These are phyloP conservation scores for Reticulitermes lucifugus DNA, from an alignment of 2,888 invertebrate genomes.

Conservation along the genomic window DNA sequence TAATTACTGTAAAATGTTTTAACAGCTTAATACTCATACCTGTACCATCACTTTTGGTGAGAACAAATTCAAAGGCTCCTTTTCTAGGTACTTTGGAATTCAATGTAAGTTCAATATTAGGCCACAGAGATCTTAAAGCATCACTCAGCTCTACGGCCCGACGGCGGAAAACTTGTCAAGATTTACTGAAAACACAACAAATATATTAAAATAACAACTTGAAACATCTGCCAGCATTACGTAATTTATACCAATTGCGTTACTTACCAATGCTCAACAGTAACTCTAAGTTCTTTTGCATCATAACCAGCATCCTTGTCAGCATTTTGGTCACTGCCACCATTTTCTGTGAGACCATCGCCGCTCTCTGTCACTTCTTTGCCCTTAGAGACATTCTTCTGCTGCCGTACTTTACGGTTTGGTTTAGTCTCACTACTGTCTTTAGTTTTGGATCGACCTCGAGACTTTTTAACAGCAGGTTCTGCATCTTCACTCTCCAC, in stretches of 20 bases:
- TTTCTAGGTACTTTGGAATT: conserved; percentile 52
- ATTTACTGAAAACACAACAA: conserved; percentile 47
- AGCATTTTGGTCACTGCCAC: not conserved
- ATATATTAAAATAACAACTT: not conserved
- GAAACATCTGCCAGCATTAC: not conserved
- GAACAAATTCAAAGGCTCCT: conserved; percentile 55
- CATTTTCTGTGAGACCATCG: not conserved
- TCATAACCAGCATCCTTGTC: not conserved
- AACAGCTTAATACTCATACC: conserved; percentile 41
- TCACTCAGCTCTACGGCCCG: conserved; percentile 49
- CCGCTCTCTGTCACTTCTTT: conserved; percentile 41
- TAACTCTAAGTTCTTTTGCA: conserved; percentile 24
- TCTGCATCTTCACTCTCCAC: conserved; percentile 23
- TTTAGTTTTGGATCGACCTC: conserved; percentile 7
- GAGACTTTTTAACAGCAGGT: conserved; percentile 17
- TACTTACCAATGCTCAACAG: conserved; percentile 49
- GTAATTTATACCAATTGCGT: not conserved
- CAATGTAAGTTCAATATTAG: conserved; percentile 43
- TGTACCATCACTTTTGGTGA: conserved; percentile 48
- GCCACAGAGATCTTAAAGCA: conserved; percentile 50
- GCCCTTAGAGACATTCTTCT: not conserved
- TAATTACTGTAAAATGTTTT: too few species aligned
- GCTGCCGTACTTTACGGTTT: conserved; percentile 15
- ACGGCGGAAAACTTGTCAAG: conserved; percentile 51
- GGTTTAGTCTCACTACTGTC: not conserved